These are phyloP conservation scores for Pocillopora grandis DNA, from an alignment of 92 coral and sea anemone genomes.

Conservation along the genomic window DNA sequence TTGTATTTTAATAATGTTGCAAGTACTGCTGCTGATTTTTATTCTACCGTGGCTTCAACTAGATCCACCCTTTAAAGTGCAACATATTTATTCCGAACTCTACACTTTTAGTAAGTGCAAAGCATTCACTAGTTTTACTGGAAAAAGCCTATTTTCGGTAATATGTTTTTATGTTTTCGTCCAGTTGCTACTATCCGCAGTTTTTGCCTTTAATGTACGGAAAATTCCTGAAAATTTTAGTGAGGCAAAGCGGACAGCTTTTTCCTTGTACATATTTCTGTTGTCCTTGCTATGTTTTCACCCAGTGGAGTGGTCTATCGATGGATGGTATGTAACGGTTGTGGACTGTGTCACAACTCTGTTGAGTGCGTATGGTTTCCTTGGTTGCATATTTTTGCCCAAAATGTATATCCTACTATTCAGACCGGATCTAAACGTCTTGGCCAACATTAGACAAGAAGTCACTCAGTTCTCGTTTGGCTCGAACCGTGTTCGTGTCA, in stretches of 20 bases:
- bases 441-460: neutral
- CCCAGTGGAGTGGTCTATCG: neutral
- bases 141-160: conserved; percentile 34
- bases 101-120: conserved; percentile 46
- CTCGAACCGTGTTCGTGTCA: neutral
- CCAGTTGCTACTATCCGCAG: conserved; percentile 49
- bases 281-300: neutral
- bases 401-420: neutral
- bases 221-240: neutral
- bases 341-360: conserved; percentile 9
- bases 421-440: neutral
- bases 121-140: conserved; percentile 29
- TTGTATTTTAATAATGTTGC: neutral
- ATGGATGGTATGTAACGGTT: neutral
- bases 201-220: conserved; percentile 61
- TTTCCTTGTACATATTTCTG: neutral
- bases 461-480: neutral
- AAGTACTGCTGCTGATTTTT: neutral
- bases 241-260: neutral
- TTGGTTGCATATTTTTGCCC: neutral
- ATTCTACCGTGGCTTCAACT: conserved; percentile 48
- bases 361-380: conserved; percentile 4
- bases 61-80: conserved; percentile 45
- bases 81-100: conserved; percentile 29
- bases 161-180: conserved; percentile 48